Evolutionary conservation across 2,113 vertebrate genomes (phyloP).

Genomic region (Engraulis encrasicolus): DNA sequence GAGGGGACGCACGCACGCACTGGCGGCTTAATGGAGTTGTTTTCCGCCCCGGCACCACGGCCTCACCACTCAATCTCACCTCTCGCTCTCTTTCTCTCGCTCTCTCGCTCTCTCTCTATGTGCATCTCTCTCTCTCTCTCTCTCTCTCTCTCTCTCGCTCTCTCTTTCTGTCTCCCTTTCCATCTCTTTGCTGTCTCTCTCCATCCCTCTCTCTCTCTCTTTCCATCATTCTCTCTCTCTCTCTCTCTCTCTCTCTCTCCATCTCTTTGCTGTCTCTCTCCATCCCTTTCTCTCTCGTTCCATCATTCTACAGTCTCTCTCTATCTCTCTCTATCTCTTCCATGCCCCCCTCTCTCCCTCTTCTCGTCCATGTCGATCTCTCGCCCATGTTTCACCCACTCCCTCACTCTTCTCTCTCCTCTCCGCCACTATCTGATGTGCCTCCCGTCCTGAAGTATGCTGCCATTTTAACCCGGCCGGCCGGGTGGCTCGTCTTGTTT

Average conservation of each 20-base stretch:
- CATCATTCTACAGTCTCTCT: no score
- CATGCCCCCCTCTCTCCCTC: no score
- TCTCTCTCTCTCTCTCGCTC: neutral
- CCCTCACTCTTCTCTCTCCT: neutral
- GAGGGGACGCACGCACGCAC: no score
- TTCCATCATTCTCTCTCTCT: no score
- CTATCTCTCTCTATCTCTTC: no score
- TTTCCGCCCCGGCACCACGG: constrained; percentile 43
- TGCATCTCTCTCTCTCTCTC: neutral
- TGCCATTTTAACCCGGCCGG: neutral
- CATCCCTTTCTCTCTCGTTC: no score
- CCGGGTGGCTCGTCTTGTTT: neutral
- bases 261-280: no score
- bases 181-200: no score
- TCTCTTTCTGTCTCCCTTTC: no score
- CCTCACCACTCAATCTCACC: constrained; percentile 29
- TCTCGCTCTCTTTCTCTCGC: constrained; percentile 6
- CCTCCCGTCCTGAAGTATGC: neutral
- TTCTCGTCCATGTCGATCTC: no score
- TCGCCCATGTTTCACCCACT: no score
- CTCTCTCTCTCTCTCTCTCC: neutral
- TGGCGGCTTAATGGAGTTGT: constrained; percentile 55
- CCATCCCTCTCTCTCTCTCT: no score
- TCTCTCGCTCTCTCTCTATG: constrained; percentile 25
- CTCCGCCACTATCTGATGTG: neutral